A percentile compares a stretch with the other conserved stretches of the same genome.
These are phyloP conservation scores for Scomberomorus guttatus DNA, from an alignment of 2,797 vertebrate genomes.

Conservation along the genomic window DNA sequence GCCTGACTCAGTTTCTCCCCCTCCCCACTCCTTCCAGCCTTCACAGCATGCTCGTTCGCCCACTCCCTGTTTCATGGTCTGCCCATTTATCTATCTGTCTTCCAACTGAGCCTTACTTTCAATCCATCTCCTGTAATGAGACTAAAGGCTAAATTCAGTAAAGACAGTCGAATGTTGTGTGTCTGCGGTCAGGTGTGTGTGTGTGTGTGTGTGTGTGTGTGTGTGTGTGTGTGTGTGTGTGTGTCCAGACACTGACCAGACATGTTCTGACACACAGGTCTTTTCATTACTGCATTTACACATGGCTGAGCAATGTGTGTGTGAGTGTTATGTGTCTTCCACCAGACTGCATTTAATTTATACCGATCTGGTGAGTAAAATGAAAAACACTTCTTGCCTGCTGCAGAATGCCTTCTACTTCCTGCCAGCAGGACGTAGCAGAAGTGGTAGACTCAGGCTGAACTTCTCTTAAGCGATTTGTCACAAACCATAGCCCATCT, in stretches of 20 bases:
- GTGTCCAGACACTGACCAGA: not conserved
- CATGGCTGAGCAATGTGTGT: not conserved
- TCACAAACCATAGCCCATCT: too few species aligned
- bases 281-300: not conserved
- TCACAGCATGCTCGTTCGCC: not conserved
- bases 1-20: slow-evolving; percentile 45
- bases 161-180: not conserved
- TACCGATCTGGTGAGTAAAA: not conserved
- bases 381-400: not conserved
- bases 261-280: not conserved
- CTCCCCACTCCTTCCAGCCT: not conserved
- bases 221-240: slow-evolving; percentile 6
- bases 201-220: slow-evolving; percentile 8
- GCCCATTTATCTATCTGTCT: slow-evolving; percentile 29
- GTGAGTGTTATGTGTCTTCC: not conserved
- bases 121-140: slow-evolving; percentile 34
- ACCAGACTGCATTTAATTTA: not conserved
- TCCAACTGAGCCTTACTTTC: slow-evolving; percentile 13
- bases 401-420: not conserved
- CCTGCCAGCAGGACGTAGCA: not conserved
- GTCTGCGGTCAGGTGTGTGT: not conserved
- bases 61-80: slow-evolving; percentile 18
- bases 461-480: too few species aligned
- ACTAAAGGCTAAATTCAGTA: slow-evolving; percentile 30
- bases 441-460: too few species aligned